These are phyloP conservation scores for Autographa gamma DNA, from an alignment of 2,888 invertebrate genomes.

Conservation along the genomic window DNA sequence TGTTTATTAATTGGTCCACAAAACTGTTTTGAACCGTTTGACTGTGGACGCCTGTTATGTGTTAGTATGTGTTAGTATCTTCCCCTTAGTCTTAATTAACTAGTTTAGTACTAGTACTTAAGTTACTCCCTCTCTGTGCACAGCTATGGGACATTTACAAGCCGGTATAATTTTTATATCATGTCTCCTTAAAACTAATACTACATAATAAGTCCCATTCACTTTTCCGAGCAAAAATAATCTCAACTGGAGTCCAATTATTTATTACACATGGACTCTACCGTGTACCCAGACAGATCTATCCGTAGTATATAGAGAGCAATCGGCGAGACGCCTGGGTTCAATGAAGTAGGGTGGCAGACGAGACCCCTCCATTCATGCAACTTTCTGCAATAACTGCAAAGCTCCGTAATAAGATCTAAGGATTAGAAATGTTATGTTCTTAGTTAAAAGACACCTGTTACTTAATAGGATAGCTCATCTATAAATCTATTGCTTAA, in stretches of 20 bases:
- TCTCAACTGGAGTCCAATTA: neutral
- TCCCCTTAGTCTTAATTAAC: no score
- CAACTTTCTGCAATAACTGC: constrained; percentile 1
- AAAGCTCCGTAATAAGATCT: neutral
- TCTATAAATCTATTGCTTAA: neutral
- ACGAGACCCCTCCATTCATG: neutral
- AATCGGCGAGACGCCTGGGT: constrained; percentile 2
- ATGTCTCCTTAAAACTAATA: no score
- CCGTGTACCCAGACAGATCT: neutral
- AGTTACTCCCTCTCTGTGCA: no score
- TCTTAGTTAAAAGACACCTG: neutral
- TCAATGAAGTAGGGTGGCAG: constrained; percentile 6
- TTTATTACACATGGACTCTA: neutral
- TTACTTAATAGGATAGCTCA: neutral
- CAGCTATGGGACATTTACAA: no score
- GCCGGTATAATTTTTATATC: no score
- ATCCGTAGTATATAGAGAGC: neutral
- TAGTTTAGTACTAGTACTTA: no score
- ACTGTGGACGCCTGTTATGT: no score
- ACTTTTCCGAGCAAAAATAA: neutral
- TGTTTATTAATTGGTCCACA: no score
- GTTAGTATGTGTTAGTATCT: no score
- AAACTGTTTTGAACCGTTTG: no score
- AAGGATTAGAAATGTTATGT: neutral
- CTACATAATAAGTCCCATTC: no score